Base-by-base conservation (phyloP, 2,113 vertebrate species). In the Oophaga pumilio region DNA sequence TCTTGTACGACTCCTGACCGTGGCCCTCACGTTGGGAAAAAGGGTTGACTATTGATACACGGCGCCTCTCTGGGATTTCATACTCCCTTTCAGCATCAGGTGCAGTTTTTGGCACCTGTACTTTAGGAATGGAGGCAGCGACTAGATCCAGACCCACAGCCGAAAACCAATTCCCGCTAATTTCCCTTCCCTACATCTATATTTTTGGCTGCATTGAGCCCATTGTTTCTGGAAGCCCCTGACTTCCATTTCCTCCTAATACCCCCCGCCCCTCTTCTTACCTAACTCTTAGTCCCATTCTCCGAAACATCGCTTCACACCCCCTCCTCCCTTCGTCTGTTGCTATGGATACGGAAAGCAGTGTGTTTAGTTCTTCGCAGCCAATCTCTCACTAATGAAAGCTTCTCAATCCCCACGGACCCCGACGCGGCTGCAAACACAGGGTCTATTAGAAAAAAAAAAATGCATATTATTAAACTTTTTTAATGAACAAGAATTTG, bases 381-480 rank as follows among this genome's bases (percentile, higher is more conserved):
- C 85, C 76, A 66, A 69, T 79, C 50, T 79, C 62, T 28, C 22
- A 15, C 85, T 86, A 86, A 78, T 86, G 85, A 86, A 79, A 28
- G 76, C 84, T 26, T 57, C 85, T 24, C 22, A 7, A 22, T 87
- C 85, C 85, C 85, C 0, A 68, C 13, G 85, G 85, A 60, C 57
- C n/a, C 69, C 5, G 57, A 20, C 76, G n/a, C 85, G 9, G 64
- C 60, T 80, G 68, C 50, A 69, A 80, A 80, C 76, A 80, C 56
- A n/a, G 76, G 12, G 49, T 64, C 85, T 60, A 80, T 71, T 87
- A 81, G 81, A 80, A 79, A 87, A 81, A 80, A 87, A 80, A 79
- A 87, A 81, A 80, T 60, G 85, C 76, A 87, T 69, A 56, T 87
- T 80, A 87, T 80, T 80, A 69, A 53, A 81, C 49, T 80, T 87